A percentile compares a stretch with the other conserved stretches of the same genome.
phyloP scores from a whole-genome alignment of 2,113 vertebrate genomes.

The Australoheros scitulus region DNA sequence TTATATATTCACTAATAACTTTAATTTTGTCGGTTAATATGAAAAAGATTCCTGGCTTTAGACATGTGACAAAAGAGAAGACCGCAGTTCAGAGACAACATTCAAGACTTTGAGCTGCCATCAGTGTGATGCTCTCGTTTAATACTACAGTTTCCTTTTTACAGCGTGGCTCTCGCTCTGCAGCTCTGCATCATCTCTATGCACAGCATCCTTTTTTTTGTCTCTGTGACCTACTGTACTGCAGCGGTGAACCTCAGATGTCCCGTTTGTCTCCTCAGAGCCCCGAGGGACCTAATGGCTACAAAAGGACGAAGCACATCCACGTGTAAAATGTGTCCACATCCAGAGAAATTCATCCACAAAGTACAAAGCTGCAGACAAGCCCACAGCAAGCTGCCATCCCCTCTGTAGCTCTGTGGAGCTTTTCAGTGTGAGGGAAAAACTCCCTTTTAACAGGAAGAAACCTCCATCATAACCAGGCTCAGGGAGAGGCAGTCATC shows the following conservation, averaged over 20 bases:
- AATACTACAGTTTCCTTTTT: too few species aligned
- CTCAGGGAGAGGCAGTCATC: too few species aligned
- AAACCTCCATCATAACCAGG: too few species aligned
- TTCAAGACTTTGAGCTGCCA: neutral
- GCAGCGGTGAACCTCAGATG: neutral
- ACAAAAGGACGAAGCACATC: neutral
- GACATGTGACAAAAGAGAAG: too few species aligned
- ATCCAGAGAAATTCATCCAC: neutral
- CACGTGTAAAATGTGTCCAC: neutral
- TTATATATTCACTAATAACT: too few species aligned
- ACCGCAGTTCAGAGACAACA: neutral
- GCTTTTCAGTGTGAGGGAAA: neutral
- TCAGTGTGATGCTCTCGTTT: neutral
- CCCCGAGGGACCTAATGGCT: neutral
- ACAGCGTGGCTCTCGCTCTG: too few species aligned
- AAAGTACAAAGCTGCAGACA: neutral
- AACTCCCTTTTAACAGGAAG: too few species aligned
- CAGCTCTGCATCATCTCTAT: neutral
- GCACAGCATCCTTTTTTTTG: neutral
- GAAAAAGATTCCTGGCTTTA: too few species aligned
- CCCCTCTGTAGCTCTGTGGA: neutral
- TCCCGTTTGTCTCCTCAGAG: neutral
- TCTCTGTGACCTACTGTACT: neutral
- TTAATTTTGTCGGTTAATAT: neutral
- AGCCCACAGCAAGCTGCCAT: neutral